Evolutionary conservation across 1,140 invertebrate genomes (phyloP).

Genomic region (Penaeus vannamei): DNA sequence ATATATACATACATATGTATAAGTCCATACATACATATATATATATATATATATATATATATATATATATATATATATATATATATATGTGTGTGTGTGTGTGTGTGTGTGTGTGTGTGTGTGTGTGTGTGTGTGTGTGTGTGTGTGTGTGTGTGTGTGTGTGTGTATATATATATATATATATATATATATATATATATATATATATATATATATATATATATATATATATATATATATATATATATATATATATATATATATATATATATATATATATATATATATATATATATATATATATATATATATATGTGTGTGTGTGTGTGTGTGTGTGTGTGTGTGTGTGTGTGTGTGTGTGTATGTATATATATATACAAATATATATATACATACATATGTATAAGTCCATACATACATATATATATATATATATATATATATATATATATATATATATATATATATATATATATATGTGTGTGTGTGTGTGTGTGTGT

Average conservation of each 20-base stretch:
- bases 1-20: slow-evolving; percentile 23
- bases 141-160: background rate
- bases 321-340: background rate
- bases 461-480: background rate
- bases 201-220: slow-evolving; percentile 19
- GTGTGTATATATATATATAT: background rate
- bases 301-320: background rate
- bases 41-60: background rate
- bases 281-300: background rate
- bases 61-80: slow-evolving; percentile 21
- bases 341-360: background rate
- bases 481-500: no score
- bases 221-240: background rate
- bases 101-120: background rate
- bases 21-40: background rate
- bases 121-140: background rate
- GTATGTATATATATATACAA: background rate
- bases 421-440: slow-evolving; percentile 24
- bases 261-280: background rate
- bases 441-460: background rate
- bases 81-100: background rate
- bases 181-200: slow-evolving; percentile 20
- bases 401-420: slow-evolving; percentile 24
- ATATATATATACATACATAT: no score
- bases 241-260: background rate